phyloP scores from a whole-genome alignment of 2,113 vertebrate species.

The Xiphorhynchus elegans region DNA sequence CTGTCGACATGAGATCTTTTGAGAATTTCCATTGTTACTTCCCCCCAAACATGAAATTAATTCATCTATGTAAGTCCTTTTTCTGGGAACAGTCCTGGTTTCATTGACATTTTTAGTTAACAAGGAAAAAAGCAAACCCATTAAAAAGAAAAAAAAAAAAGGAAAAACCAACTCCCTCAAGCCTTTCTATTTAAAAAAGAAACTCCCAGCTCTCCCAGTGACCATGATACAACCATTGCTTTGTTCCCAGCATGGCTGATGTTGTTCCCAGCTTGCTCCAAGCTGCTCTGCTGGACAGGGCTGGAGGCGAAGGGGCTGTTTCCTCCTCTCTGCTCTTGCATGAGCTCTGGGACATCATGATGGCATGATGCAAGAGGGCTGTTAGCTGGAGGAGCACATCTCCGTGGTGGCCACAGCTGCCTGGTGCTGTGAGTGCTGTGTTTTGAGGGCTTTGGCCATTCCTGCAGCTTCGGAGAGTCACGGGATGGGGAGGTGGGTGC shows the following conservation, averaged over 20 bases:
- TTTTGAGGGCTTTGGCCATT: background rate
- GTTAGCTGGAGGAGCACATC: background rate
- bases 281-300: background rate
- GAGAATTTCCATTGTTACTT: slow-evolving; percentile 40
- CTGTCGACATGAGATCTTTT: background rate
- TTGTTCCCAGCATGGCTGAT: background rate
- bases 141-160: background rate
- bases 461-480: accelerated
- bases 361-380: background rate
- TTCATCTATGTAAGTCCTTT: background rate
- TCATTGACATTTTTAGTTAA: slow-evolving; percentile 1
- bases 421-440: accelerated
- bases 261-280: background rate
- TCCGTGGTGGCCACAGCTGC: background rate
- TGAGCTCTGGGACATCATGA: accelerated
- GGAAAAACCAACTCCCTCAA: background rate
- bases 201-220: background rate
- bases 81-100: slow-evolving; percentile 16
- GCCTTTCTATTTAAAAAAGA: background rate
- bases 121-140: background rate
- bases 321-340: background rate
- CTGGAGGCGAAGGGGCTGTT: background rate
- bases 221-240: background rate
- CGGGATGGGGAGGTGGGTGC: background rate
- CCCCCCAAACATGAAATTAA: background rate